Evolutionary conservation across 1,140 invertebrate species (phyloP).

Genomic region (Ceratosolen solmsi): DNA sequence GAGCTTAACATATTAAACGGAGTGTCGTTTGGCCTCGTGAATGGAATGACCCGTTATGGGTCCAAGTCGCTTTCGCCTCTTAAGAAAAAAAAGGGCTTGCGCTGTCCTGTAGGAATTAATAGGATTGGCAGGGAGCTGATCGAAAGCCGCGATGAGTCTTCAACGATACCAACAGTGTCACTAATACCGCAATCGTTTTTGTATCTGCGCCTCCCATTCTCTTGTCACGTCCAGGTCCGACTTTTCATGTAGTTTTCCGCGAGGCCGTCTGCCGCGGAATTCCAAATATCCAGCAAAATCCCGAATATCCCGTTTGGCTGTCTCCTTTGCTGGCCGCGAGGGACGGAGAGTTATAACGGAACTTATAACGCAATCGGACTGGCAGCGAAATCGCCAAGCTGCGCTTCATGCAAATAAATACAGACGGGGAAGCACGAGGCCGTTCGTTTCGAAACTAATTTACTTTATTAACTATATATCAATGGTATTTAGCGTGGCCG

Average conservation of each 20-base stretch:
- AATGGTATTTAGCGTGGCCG: not conserved
- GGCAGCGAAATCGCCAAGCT: too few species aligned
- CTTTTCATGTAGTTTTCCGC: conserved; percentile 41
- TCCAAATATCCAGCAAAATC: not conserved
- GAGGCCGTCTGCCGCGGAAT: not conserved
- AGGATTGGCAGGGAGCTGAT: too few species aligned
- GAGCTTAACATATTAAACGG: too few species aligned
- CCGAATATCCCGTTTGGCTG: too few species aligned
- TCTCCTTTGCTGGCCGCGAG: not conserved
- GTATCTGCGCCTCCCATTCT: not conserved
- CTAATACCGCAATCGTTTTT: not conserved
- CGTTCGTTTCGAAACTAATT: conserved; percentile 20
- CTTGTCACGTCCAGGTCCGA: conserved; percentile 23
- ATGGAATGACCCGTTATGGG: too few species aligned
- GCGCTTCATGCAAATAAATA: too few species aligned
- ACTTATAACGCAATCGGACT: too few species aligned
- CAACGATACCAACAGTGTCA: too few species aligned
- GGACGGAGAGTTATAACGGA: not conserved
- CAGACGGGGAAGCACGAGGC: too few species aligned
- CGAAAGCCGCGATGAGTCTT: too few species aligned
- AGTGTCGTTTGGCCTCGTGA: too few species aligned
- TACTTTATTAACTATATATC: not conserved
- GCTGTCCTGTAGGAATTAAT: too few species aligned
- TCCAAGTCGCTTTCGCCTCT: not conserved
- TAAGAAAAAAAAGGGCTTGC: not conserved